Evolutionary conservation across 2,113 vertebrate species (phyloP).

Genomic region (Takifugu bimaculatus): DNA sequence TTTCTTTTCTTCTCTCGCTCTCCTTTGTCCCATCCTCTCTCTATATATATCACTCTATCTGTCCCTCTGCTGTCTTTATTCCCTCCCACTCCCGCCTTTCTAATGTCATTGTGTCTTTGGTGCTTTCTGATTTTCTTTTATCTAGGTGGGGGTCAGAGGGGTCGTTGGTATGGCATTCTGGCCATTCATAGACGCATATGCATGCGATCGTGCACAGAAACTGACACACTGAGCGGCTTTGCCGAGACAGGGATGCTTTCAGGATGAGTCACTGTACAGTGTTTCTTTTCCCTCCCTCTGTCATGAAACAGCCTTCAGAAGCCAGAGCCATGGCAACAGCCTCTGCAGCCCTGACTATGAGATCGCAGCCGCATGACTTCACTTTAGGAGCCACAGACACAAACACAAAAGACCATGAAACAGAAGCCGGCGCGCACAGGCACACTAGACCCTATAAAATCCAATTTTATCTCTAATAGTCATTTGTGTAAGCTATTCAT

Average conservation of each 20-base stretch:
- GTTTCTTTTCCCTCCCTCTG: slow-evolving; percentile 45
- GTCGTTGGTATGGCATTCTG: background rate
- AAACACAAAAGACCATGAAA: slow-evolving; percentile 8
- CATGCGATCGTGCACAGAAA: background rate
- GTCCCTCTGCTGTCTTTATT: slow-evolving; percentile 46
- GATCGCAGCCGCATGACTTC: slow-evolving; percentile 51
- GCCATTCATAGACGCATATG: slow-evolving; percentile 11
- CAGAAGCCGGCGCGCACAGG: background rate
- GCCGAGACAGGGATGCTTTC: slow-evolving; percentile 24
- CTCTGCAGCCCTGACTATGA: slow-evolving; percentile 45
- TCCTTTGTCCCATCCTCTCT: slow-evolving; percentile 20
- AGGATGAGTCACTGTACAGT: slow-evolving; percentile 52
- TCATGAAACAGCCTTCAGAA: slow-evolving; percentile 49
- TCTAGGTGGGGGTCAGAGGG: slow-evolving; percentile 29
- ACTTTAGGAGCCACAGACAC: slow-evolving; percentile 28
- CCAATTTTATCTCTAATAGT: background rate
- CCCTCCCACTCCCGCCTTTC: slow-evolving; percentile 47
- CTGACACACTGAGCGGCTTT: slow-evolving; percentile 23
- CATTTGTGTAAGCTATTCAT: slow-evolving; percentile 3
- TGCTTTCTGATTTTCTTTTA: slow-evolving; percentile 56
- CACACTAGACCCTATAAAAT: slow-evolving; percentile 1
- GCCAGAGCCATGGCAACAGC: slow-evolving; percentile 61
- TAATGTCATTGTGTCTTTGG: slow-evolving; percentile 49
- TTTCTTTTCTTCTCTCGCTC: slow-evolving; percentile 18
- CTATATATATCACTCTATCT: slow-evolving; percentile 24